Evolutionary conservation across 64 coral and sea anemone genomes (phyloP), one percentile per base, ranked within the genome.

Genomic region (Orbicella faveolata): DNA sequence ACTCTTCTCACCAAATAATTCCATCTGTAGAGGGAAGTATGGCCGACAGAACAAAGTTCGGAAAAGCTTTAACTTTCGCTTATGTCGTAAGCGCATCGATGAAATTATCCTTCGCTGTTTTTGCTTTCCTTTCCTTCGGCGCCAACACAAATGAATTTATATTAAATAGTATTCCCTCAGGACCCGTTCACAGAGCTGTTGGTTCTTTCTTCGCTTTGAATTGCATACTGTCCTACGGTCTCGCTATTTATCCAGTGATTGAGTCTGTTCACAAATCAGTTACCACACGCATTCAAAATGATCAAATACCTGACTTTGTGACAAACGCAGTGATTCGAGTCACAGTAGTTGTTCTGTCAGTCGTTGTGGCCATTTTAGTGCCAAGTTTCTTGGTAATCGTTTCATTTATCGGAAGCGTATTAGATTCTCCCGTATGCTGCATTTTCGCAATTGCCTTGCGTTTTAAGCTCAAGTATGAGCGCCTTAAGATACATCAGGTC

Each of bases 81-180:
- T 75, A 52, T 75, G 2, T 37, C 26, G 1, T 23, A n/a, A 41
- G 37, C 15, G 8, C 17, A 1, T 4, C 83, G 16, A 57, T 83
- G 21, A 83, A 90, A 69, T 1, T 83, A 34, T 18, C 51, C 41
- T 83, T 90, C 11, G 41, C 78, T 4, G 2, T 90, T 0, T 65
- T 64, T 57, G 89, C 62, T 21, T 90, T 90, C 75, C 63, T 90
- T 20, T 61, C 89, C 21, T 90, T 64, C 36, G 80, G 64, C 18
- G 23, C 15, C 1, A 79, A 80, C n/a, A 90, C 89, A 2, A 54
- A 75, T 48, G 79, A 83, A 61, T 48, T 75, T 17, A 62, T 83
- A 17, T 4, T 83, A 14, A 82, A 74, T 18, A 90, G 74, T 52
- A 23, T 90, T n/a, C 78, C 89, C 8, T 9, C 25, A 19, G 79